Percentiles rank a stretch among this genome's conserved stretches.
These are phyloP conservation scores for Pelodiscus sinensis DNA, from an alignment of 2,113 vertebrate genomes.

Conservation along the genomic window DNA sequence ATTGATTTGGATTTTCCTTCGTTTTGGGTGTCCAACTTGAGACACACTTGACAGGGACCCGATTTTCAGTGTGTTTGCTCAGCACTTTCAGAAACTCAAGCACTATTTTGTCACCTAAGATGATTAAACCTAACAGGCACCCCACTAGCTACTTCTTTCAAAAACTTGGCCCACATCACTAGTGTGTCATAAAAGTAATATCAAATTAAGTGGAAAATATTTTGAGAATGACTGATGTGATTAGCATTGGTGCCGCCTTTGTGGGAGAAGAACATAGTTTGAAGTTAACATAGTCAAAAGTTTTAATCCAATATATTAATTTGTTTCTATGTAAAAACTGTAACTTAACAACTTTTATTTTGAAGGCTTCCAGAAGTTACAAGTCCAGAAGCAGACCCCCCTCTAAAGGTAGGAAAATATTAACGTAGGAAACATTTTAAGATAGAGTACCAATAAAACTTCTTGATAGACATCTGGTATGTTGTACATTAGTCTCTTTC, in stretches of 20 bases:
- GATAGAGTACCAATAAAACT: background rate
- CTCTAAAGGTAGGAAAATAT: conserved; percentile 85
- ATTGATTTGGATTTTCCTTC: background rate
- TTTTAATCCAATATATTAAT: conserved; percentile 5
- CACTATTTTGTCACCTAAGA: background rate
- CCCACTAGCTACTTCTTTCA: background rate
- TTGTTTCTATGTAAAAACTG: conserved; percentile 17
- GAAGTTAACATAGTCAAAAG: background rate
- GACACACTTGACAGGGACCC: background rate
- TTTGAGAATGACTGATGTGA: conserved; percentile 4
- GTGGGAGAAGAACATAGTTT: conserved; percentile 15
- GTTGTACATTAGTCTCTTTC: conserved; percentile 5
- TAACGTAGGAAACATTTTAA: background rate
- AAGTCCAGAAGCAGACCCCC: conserved; percentile 81
- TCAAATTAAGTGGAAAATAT: background rate
- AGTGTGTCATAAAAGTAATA: background rate
- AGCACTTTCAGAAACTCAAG: background rate
- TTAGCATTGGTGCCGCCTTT: conserved; percentile 12
- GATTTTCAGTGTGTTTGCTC: background rate
- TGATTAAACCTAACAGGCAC: background rate
- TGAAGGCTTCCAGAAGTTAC: conserved; percentile 88
- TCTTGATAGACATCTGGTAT: background rate
- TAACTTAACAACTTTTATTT: conserved; percentile 45
- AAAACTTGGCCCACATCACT: background rate
- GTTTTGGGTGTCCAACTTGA: background rate